Conservation (phyloP, 2,888 invertebrate genomes). For the Horisme vitalbata region DNA sequence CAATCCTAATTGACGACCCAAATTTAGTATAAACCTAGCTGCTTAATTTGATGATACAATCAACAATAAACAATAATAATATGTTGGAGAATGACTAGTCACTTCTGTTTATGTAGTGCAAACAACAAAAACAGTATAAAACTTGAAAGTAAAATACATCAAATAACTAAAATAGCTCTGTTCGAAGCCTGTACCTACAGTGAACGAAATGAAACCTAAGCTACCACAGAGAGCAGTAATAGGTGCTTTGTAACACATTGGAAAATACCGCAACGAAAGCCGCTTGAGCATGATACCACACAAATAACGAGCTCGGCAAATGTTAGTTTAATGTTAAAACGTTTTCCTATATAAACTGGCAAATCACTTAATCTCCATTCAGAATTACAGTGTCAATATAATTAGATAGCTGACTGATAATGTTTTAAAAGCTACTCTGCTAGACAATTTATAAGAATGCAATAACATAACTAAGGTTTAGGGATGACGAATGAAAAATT, state of each 20-base stretch:
- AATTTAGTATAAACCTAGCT: too few species aligned
- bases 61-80: too few species aligned
- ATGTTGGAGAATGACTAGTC: too few species aligned
- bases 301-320: conserved; percentile 19
- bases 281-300: conserved; percentile 17
- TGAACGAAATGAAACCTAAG: conserved; percentile 13
- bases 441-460: too few species aligned
- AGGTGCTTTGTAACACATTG: conserved; percentile 24
- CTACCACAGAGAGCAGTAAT: conserved; percentile 20
- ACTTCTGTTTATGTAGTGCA: not conserved
- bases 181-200: conserved; percentile 12
- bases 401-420: too few species aligned
- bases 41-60: too few species aligned
- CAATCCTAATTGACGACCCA: too few species aligned
- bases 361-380: conserved; percentile 17
- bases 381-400: conserved; percentile 4
- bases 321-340: conserved; percentile 19
- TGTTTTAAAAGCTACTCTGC: too few species aligned
- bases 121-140: not conserved
- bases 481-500: too few species aligned
- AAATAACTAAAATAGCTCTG: conserved; percentile 16
- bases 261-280: conserved; percentile 25
- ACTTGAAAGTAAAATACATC: conserved; percentile 8
- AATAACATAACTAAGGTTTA: too few species aligned
- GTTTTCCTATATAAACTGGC: conserved; percentile 14